Base-by-base conservation (phyloP, 1,140 invertebrate genomes). In the Musca vetustissima region DNA sequence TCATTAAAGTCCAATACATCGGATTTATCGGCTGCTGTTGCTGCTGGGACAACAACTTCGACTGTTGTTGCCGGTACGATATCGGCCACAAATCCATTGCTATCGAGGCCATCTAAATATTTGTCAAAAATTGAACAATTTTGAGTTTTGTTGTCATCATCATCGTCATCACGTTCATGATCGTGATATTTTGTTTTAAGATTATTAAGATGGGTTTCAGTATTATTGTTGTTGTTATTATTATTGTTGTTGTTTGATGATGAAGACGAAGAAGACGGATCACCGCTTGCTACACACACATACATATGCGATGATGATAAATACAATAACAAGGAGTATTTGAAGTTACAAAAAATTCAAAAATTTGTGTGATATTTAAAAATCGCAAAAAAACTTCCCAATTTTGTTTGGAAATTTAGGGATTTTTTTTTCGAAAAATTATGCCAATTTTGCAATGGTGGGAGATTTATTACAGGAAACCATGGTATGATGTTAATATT, bases 71-170 rank as follows among this genome's bases (percentile, higher is more conserved):
- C 68, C 21, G 59, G 28, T 15, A 77, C 73, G 7, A 80, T 43
- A 1, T 77, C 78, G 13, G 76, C 75, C 1, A 80, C 77, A 66
- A 80, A 80, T 7, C 78, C 78, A 19, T 76, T 80, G 64, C 78
- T 80, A 64, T 80, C 78, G 57, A 80, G 80, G 4, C 78, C 77
- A 57, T 80, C 78, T 4, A 74, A 68, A 48, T 80, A 80, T 67
- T 80, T 80, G 36, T 77, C 78, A 59, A 80, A 80, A 19, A 67
- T 48, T 13, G 78, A 72, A 11, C 73, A 75, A n/a, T n/a, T n/a
- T 68, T 78, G 49, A 6, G 75, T 71, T 70, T 80, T 80, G 49
- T 77, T 80, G 48, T 80, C 76, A 71, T 80, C 78, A 28, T 80
- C 80, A 47, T 77, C 78, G 48, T 80, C 76, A 71, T 80, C 78